Evolutionary conservation across 2,113 vertebrate species (phyloP).

Genomic region (Pluvianellus socialis): DNA sequence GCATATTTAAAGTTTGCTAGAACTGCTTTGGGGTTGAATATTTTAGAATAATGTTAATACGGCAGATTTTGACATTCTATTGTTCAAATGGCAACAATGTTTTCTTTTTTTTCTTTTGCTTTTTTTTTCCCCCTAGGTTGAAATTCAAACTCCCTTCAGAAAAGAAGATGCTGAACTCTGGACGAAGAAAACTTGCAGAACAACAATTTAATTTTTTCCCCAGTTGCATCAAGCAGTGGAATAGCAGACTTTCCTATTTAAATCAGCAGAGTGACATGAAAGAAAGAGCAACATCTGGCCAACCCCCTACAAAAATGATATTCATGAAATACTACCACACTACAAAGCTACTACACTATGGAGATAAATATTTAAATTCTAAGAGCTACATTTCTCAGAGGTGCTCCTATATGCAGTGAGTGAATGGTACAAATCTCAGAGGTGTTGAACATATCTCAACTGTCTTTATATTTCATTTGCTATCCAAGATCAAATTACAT

Average conservation of each 20-base stretch:
- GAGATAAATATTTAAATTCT: not conserved
- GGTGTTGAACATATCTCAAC: not conserved
- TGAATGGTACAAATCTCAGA: not conserved
- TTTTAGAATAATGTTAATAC: conserved; percentile 23
- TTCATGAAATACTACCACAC: not conserved
- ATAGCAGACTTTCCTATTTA: not conserved
- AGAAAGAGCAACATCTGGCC: conserved; percentile 36
- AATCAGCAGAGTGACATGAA: not conserved
- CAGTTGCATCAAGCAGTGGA: not conserved
- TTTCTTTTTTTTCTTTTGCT: not conserved
- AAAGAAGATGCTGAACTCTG: not conserved
- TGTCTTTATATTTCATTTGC: not conserved
- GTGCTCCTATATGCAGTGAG: not conserved
- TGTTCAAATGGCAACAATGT: not conserved
- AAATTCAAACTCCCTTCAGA: not conserved
- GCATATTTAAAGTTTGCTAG: conserved; percentile 18
- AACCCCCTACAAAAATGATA: not conserved
- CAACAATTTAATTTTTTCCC: not conserved
- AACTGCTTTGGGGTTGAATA: conserved; percentile 34
- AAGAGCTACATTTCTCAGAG: not conserved
- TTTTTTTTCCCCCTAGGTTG: not conserved
- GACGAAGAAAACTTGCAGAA: not conserved
- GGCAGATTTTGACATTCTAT: conserved; percentile 28
- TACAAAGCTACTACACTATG: not conserved
- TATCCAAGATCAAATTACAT: not conserved